Base-by-base conservation (phyloP, 2,888 invertebrate genomes). In the Ashinkailepas kermadecensis region DNA sequence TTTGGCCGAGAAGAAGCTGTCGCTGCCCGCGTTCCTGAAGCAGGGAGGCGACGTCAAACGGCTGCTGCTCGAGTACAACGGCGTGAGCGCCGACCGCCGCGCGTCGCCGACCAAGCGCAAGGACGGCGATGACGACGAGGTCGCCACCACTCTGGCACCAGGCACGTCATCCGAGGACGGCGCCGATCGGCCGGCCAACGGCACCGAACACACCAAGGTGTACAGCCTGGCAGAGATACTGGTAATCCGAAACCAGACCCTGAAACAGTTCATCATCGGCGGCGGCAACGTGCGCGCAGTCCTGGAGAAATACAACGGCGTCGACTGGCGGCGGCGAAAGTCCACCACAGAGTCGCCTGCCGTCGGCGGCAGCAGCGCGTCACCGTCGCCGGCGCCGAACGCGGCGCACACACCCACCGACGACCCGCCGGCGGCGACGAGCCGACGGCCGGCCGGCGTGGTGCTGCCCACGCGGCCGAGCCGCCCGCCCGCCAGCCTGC, bases 141-240 rank as follows among this genome's bases (percentile, higher is more conserved):
- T 62, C 62, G 18, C 39, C 39, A 39, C 39, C 39, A 39, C 39
- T 39, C 39, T 4, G 39, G 39, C 39, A 39, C 39, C 39, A 18
- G 62, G 18, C 15, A 15, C 7, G 62, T 8, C 25, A 11, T 23
- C 67, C 11, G 67, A 10, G 23, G 25, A 67, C n/a, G 67, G 25
- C 12, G 25, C 23, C 2, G 67, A 67, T 1, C 23, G 25, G 25
- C n/a, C 23, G n/a, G 25, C 10, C 23, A 18, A 65, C 23, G 12
- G 18, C 65, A 10, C 11, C 25, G n/a, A 65, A 23, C 18, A 56
- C 1, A 39, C 39, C 39, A 57, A 79, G 57, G 23, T 79, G 13
- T 79, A 23, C 58, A 79, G 79, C 59, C 25, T 79, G 25, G 79
- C 79, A 2, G 79, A 79, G 10, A 79, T 79, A 23, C 59, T 79